Conservation (phyloP, 2,888 invertebrate species). For the Venustoraphidia nigricollis region DNA sequence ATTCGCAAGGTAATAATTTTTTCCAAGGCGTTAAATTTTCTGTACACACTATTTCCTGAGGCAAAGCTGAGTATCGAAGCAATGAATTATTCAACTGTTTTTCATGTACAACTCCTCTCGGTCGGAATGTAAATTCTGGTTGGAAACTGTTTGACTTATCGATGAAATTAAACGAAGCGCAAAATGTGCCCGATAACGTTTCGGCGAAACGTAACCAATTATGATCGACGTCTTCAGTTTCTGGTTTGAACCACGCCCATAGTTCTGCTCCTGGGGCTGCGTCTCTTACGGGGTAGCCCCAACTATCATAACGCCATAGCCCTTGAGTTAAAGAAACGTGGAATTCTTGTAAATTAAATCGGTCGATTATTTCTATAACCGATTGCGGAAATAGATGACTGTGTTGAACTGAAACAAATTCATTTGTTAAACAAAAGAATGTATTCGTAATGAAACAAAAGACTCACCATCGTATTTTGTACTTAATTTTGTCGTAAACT, state of each 20-base stretch:
- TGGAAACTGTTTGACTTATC: slow-evolving; percentile 68
- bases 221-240: slow-evolving; percentile 52
- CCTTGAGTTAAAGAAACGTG: slow-evolving; percentile 88
- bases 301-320: slow-evolving; percentile 80
- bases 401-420: slow-evolving; percentile 50
- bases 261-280: slow-evolving; percentile 90
- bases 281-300: slow-evolving; percentile 86
- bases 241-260: slow-evolving; percentile 77
- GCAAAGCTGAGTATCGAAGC: slow-evolving; percentile 75
- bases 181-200: slow-evolving; percentile 85
- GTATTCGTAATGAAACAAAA: slow-evolving; percentile 5
- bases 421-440: slow-evolving; percentile 3
- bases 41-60: slow-evolving; percentile 93
- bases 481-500: slow-evolving; percentile 61
- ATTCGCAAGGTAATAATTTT: slow-evolving; percentile 89
- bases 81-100: slow-evolving; percentile 34
- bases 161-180: slow-evolving; percentile 92
- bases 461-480: slow-evolving; percentile 1
- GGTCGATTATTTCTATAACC: slow-evolving; percentile 71
- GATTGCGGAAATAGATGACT: slow-evolving; percentile 78
- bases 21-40: slow-evolving; percentile 99
- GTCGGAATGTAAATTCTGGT: slow-evolving; percentile 72
- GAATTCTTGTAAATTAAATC: slow-evolving; percentile 76
- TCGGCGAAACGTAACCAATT: slow-evolving; percentile 83
- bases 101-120: slow-evolving; percentile 41